Evolutionary conservation across 2,888 invertebrate species (phyloP), one percentile per base, ranked within the genome.

Genomic region (Euclidia mi): DNA sequence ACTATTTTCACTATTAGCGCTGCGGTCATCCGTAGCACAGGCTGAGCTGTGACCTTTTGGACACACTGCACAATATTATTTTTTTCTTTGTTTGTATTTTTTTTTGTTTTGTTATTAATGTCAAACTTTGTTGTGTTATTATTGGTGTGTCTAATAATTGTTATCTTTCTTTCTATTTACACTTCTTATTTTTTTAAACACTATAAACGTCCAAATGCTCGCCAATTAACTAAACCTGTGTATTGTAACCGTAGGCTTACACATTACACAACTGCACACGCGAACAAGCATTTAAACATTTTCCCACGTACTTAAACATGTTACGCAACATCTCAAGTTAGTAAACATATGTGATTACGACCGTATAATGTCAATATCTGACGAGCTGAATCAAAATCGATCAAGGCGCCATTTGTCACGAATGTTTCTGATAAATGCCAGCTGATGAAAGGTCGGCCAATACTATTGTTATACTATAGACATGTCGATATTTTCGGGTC

Each of bases 381-480:
- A 53, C 44, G 29, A 56, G n/a, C 50, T 31, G 28, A 51, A 51
- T 53, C 44, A 51, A 58, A 61, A 48, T 14, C 58, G 66, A 72
- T 62, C 72, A 66, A 61, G 56, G 56, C 55, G 42, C 62, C 46
- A 71, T 77, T 76, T 68, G 76, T 78, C 76, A 78, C 78, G 80
- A 66, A 41, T 44, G 64, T 85, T 83, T 71, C 81, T 72, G 79
- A 84, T 82, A 82, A 85, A 87, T 87, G 81, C 79, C 85, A 84
- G 59, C 53, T 52, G 59, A 51, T 65, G 61, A 78, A 70, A 69
- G 67, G 70, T 72, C 60, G 60, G 47, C 58, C 57, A 71, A 65
- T 65, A 64, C 62, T 64, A 69, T 69, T 69, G 65, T 71, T 55
- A 56, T 71, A 69, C 64, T 51, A 65, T 57, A 72, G 61, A 56